Percentiles rank a stretch among this genome's conserved stretches.
These are phyloP conservation scores for Podilymbus podiceps DNA, from an alignment of 2,113 vertebrate genomes.

Conservation along the genomic window DNA sequence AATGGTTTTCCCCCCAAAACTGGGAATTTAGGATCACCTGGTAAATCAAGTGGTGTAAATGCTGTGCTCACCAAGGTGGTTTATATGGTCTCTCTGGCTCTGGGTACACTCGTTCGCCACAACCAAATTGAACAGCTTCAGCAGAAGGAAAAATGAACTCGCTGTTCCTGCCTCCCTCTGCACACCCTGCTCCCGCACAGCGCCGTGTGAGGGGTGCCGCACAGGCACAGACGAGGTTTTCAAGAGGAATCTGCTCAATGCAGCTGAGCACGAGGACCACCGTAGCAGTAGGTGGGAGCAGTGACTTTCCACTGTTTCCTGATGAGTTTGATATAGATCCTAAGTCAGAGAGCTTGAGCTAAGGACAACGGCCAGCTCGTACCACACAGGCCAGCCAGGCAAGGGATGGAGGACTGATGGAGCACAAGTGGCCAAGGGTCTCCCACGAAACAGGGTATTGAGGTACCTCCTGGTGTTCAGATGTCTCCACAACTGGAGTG, in stretches of 20 bases:
- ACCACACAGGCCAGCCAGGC: background rate
- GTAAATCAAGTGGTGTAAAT: background rate
- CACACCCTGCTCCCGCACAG: background rate
- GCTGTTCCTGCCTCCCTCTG: background rate
- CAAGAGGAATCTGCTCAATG: background rate
- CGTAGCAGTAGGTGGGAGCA: background rate
- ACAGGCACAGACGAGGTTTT: background rate
- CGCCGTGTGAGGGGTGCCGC: background rate
- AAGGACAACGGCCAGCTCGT: background rate
- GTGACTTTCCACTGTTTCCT: background rate
- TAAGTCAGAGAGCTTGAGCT: background rate
- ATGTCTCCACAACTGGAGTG: background rate
- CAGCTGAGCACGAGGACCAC: background rate
- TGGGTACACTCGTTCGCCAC: background rate
- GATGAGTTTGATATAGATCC: background rate
- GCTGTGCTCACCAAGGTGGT: background rate
- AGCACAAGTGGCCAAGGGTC: background rate
- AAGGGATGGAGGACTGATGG: background rate
- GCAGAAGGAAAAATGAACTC: background rate
- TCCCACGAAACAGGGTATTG: background rate
- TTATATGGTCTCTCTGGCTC: background rate
- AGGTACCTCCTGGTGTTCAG: background rate
- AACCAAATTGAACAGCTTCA: background rate
- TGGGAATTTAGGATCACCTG: background rate
- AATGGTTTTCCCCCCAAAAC: background rate